phyloP scores from a whole-genome alignment of 35 echinoderm and acorn worm species.

The Strongylocentrotus purpuratus region DNA sequence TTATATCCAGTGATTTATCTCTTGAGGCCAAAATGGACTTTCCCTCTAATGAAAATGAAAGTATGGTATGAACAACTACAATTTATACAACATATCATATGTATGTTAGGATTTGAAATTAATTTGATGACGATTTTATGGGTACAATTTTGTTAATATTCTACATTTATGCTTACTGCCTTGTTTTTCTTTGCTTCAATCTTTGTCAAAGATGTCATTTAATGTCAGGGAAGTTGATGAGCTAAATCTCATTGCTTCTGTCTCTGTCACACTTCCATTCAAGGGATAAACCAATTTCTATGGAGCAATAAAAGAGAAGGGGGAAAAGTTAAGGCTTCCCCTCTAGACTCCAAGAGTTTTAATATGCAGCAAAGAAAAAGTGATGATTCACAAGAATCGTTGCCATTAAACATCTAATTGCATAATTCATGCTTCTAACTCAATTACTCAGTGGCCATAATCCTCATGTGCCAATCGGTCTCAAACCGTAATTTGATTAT shows the following conservation, averaged over 20 bases:
- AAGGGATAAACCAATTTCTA: neutral
- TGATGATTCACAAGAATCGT: neutral
- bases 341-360: neutral
- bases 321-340: neutral
- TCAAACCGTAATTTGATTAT: neutral
- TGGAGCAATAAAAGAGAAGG: neutral
- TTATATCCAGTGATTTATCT: too few species aligned
- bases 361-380: neutral
- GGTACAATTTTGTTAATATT: too few species aligned
- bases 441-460: constrained; percentile 10
- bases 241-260: neutral
- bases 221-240: neutral
- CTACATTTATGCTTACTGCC: too few species aligned
- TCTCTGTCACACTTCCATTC: neutral
- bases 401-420: constrained; percentile 18
- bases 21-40: too few species aligned
- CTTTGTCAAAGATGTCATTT: neutral
- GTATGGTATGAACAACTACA: too few species aligned
- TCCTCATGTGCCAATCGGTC: neutral
- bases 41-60: too few species aligned
- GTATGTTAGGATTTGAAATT: too few species aligned
- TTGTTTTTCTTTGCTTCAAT: too few species aligned
- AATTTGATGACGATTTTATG: too few species aligned
- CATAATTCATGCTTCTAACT: constrained; percentile 12
- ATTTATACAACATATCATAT: too few species aligned